A percentile compares a stretch with the other conserved stretches of the same genome.
Conservation (phyloP, 2,113 vertebrate species). For the Galbula dea region DNA sequence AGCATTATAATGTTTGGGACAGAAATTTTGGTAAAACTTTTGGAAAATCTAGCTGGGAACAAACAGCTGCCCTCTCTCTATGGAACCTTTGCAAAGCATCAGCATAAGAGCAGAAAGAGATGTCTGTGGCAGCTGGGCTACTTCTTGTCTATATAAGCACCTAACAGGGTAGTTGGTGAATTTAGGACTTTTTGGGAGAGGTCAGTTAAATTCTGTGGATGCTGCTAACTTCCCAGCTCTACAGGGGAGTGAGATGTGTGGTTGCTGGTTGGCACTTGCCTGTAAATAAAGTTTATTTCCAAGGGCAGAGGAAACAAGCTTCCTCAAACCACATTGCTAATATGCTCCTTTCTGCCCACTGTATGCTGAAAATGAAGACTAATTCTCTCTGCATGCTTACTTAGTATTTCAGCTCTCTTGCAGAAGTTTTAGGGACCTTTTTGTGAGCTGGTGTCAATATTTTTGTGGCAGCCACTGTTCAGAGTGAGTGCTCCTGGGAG, state of each 20-base stretch:
- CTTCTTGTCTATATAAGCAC: neutral
- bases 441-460: neutral
- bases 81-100: neutral
- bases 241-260: neutral
- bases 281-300: neutral
- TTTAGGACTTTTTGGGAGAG: neutral
- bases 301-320: neutral
- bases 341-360: neutral
- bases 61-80: accelerated
- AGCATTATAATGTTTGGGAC: neutral
- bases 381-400: neutral
- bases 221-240: neutral
- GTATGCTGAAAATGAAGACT: neutral
- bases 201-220: neutral
- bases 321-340: neutral
- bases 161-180: neutral
- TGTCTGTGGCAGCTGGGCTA: neutral
- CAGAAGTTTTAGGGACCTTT: neutral
- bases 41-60: neutral
- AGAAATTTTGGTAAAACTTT: neutral
- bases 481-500: neutral
- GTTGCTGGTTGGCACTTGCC: neutral
- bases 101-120: neutral
- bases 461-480: neutral
- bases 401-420: neutral